phyloP scores from a whole-genome alignment of 2,113 vertebrate species.

The Stomatorhinus ivindoensis region DNA sequence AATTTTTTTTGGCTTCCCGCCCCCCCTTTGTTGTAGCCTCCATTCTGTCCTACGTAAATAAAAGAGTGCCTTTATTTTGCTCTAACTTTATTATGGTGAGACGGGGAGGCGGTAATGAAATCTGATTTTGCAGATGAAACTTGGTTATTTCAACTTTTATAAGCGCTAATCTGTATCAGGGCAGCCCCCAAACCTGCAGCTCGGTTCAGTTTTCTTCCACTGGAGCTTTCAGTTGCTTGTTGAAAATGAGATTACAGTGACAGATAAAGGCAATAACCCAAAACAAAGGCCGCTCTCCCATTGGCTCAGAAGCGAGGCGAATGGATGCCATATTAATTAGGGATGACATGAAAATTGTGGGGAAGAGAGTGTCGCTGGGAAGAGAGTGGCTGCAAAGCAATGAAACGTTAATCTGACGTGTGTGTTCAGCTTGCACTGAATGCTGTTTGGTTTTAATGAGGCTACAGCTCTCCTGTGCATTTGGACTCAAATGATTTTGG shows the following conservation, averaged over 20 bases:
- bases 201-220: background rate
- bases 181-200: background rate
- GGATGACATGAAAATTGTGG: background rate
- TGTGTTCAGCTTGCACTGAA: background rate
- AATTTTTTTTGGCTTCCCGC: background rate
- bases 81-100: background rate
- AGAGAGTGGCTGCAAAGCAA: background rate
- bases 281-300: background rate
- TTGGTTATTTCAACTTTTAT: constrained; percentile 8
- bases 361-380: background rate
- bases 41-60: constrained; percentile 1
- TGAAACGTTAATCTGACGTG: background rate
- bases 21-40: constrained; percentile 1
- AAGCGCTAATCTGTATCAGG: constrained; percentile 8
- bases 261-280: background rate
- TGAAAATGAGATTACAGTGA: constrained; percentile 4
- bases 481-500: background rate
- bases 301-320: background rate
- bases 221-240: background rate
- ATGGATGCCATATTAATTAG: background rate
- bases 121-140: constrained; percentile 15
- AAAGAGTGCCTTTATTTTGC: background rate
- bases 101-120: background rate
- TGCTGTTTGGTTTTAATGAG: background rate
- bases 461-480: background rate